phyloP scores from a whole-genome alignment of 1,140 invertebrate genomes.

The Carposina sasakii region DNA sequence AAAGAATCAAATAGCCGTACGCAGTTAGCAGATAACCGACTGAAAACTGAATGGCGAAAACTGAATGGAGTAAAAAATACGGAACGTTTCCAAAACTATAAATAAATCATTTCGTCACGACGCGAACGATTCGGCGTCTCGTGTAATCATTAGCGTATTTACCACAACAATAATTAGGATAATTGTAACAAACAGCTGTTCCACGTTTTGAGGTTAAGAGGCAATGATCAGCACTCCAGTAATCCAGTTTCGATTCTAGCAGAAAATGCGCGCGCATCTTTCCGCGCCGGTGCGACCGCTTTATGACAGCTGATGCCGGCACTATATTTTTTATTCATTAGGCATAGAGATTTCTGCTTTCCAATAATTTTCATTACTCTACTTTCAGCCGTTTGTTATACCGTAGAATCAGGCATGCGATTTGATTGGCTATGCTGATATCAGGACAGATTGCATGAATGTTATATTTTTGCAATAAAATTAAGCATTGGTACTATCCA shows the following conservation, averaged over 20 bases:
- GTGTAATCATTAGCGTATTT: slow-evolving; percentile 19
- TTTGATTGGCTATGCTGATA: too few relatives aligned
- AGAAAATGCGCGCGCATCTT: slow-evolving; percentile 54
- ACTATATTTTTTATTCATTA: too few relatives aligned
- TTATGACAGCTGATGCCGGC: too few relatives aligned
- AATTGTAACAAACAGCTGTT: slow-evolving; percentile 53
- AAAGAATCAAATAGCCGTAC: too few relatives aligned
- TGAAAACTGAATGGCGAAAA: slow-evolving; percentile 63
- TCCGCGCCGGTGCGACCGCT: slow-evolving; percentile 35
- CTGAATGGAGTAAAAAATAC: slow-evolving; percentile 54
- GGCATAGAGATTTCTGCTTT: too few relatives aligned
- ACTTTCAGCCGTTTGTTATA: too few relatives aligned
- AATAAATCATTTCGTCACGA: slow-evolving; percentile 64
- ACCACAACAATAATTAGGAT: slow-evolving; percentile 8
- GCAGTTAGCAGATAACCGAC: slow-evolving; percentile 32
- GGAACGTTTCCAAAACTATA: slow-evolving; percentile 51
- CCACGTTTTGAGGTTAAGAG: slow-evolving; percentile 57
- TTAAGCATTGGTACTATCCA: too few relatives aligned
- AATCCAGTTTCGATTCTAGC: slow-evolving; percentile 51
- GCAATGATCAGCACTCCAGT: slow-evolving; percentile 52
- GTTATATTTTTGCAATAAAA: too few relatives aligned
- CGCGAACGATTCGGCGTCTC: slow-evolving; percentile 40
- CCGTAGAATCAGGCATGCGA: too few relatives aligned
- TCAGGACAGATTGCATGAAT: too few relatives aligned
- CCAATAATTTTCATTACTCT: too few relatives aligned